Conservation (phyloP, 2,888 invertebrate species). For the Eilema sororculum region DNA sequence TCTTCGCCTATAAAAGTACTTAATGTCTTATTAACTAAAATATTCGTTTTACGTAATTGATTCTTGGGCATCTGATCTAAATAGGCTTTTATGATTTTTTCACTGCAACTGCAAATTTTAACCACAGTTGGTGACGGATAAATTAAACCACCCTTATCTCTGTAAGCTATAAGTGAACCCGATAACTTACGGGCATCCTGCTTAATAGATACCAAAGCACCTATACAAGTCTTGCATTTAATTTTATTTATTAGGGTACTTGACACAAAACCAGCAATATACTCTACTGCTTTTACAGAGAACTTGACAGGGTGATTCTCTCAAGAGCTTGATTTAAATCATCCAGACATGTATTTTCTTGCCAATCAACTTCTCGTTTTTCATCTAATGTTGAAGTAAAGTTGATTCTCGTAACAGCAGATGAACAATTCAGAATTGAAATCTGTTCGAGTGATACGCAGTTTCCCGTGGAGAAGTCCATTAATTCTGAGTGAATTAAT, state of each 20-base stretch:
- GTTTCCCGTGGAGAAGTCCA: not conserved
- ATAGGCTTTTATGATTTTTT: constrained; percentile 19
- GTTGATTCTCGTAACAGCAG: not conserved
- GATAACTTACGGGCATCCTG: constrained; percentile 7
- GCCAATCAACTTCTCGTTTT: not conserved
- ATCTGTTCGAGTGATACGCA: not conserved
- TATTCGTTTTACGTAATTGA: constrained; percentile 12
- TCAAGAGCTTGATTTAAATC: constrained; percentile 5
- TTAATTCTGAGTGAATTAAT: no score
- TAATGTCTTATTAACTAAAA: constrained; percentile 17
- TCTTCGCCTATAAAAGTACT: constrained; percentile 20
- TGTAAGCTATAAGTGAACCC: constrained; percentile 19
- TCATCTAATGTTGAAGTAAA: constrained; percentile 12
- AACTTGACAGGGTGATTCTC: constrained; percentile 16
- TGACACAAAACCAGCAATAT: constrained; percentile 21
- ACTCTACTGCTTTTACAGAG: constrained; percentile 19
- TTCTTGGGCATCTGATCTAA: constrained; percentile 8
- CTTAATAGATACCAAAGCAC: constrained; percentile 18
- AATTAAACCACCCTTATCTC: constrained; percentile 27
- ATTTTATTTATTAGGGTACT: constrained; percentile 16
- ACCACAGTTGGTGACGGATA: constrained; percentile 30
- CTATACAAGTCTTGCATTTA: constrained; percentile 21
- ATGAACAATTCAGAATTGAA: not conserved
- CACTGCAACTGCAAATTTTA: constrained; percentile 29
- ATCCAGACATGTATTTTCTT: no score